A percentile compares a stretch with the other conserved stretches of the same genome.
Conservation (phyloP, 2,113 vertebrate species). For the Casuarius casuarius region DNA sequence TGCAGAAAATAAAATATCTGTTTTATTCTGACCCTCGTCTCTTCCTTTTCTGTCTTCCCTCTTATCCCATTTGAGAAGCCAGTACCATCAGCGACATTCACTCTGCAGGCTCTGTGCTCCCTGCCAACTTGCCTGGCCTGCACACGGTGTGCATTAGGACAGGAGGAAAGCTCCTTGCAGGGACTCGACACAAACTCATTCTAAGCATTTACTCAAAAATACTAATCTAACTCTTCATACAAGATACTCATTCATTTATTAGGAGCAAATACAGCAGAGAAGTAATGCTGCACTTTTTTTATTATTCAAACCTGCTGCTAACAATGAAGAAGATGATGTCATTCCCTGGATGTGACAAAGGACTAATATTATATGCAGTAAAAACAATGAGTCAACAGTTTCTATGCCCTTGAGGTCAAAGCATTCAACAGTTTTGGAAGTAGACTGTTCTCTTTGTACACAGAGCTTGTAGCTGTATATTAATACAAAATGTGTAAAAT, state of each 20-base stretch:
- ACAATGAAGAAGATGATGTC: constrained; percentile 73
- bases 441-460: constrained; percentile 56
- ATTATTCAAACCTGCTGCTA: constrained; percentile 69
- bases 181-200: not conserved
- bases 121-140: constrained; percentile 15
- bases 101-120: not conserved
- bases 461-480: constrained; percentile 15
- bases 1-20: not conserved
- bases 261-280: constrained; percentile 44
- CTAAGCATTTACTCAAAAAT: constrained; percentile 9
- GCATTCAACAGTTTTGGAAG: constrained; percentile 68
- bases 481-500: constrained; percentile 31
- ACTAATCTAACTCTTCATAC: constrained; percentile 7
- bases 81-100: not conserved
- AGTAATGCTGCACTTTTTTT: constrained; percentile 52
- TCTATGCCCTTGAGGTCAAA: constrained; percentile 73
- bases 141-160: not conserved
- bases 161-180: not conserved
- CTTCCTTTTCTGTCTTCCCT: not conserved
- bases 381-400: constrained; percentile 78
- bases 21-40: not conserved
- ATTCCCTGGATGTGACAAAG: constrained; percentile 75
- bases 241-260: constrained; percentile 56
- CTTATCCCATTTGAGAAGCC: not conserved
- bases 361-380: constrained; percentile 73